These are phyloP conservation scores for Bellardia pandia DNA, from an alignment of 2,888 invertebrate genomes.

Conservation along the genomic window DNA sequence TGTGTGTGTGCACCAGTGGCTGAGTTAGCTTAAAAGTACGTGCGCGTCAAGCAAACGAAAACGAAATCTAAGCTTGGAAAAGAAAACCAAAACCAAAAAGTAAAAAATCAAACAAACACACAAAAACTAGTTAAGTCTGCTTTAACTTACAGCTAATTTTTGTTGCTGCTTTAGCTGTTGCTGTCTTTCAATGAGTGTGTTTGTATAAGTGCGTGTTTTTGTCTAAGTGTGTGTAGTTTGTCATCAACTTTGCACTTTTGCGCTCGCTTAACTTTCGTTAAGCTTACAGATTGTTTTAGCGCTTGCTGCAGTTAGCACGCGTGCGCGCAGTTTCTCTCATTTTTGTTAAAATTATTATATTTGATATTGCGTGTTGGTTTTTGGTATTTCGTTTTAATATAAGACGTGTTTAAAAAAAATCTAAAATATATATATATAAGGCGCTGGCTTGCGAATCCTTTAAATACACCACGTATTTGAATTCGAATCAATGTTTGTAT, in stretches of 20 bases:
- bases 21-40: conserved; percentile 35
- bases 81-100: conserved; percentile 8
- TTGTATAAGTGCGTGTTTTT: conserved; percentile 10
- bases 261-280: conserved; percentile 66
- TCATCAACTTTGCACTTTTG: conserved; percentile 72
- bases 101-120: background rate
- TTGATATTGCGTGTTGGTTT: background rate
- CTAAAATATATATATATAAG: background rate
- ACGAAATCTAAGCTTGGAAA: conserved; percentile 55
- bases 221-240: conserved; percentile 45
- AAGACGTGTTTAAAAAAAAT: conserved; percentile 1
- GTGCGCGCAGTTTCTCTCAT: conserved; percentile 70
- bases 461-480: conserved; percentile 29
- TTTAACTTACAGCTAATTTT: conserved; percentile 32
- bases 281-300: conserved; percentile 77
- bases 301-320: conserved; percentile 77
- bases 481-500: conserved; percentile 53
- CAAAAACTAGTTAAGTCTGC: conserved; percentile 64
- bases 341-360: background rate
- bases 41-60: conserved; percentile 60
- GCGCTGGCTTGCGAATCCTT: conserved; percentile 57
- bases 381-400: background rate
- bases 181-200: conserved; percentile 14
- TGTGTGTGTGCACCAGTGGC: background rate
- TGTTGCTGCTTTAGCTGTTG: background rate